A percentile compares a stretch with the other conserved stretches of the same genome.
Evolutionary conservation across 2,797 vertebrate species (phyloP).

Genomic region (Alouatta caraya): DNA sequence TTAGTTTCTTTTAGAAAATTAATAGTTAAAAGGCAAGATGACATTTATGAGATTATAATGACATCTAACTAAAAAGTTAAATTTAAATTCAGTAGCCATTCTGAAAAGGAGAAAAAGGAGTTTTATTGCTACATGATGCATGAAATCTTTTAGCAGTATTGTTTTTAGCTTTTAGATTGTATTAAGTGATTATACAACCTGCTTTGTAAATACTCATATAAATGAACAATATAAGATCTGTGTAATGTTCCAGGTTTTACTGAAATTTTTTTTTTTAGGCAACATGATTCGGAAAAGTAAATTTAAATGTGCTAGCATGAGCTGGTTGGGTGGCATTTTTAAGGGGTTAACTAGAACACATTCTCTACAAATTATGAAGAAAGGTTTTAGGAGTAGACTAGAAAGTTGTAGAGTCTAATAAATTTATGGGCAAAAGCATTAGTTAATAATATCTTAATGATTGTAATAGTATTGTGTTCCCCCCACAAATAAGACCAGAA

Average conservation of each 20-base stretch:
- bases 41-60: not conserved
- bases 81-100: constrained; percentile 24
- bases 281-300: constrained; percentile 16
- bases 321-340: not conserved
- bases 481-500: constrained; percentile 17
- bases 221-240: constrained; percentile 8
- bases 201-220: constrained; percentile 20
- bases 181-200: not conserved
- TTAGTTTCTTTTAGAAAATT: constrained; percentile 35
- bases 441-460: constrained; percentile 34
- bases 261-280: constrained; percentile 42
- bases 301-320: constrained; percentile 9
- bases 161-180: constrained; percentile 6
- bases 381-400: not conserved
- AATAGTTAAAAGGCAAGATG: not conserved
- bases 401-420: not conserved
- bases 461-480: constrained; percentile 3
- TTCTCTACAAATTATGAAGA: constrained; percentile 7
- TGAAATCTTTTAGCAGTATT: not conserved
- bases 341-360: not conserved
- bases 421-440: not conserved
- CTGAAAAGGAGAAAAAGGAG: constrained; percentile 18
- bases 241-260: not conserved
- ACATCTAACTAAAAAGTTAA: constrained; percentile 11
- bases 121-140: not conserved